Evolutionary conservation across 2,888 invertebrate species (phyloP), one percentile per base, ranked within the genome.

Genomic region (Amphipyra tragopoginis): DNA sequence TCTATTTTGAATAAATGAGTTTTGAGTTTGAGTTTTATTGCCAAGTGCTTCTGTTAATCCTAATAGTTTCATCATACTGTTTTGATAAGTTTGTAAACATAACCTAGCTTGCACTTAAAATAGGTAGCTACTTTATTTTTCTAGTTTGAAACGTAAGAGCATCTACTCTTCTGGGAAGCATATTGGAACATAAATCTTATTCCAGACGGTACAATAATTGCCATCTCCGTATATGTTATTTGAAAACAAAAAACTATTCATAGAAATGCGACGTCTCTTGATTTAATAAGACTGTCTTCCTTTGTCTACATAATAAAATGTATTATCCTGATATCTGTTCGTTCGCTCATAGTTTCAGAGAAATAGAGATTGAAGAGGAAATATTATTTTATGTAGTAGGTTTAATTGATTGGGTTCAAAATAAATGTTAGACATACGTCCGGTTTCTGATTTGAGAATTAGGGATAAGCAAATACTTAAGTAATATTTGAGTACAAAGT

Each of bases 241-340:
- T 57, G 13, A 51, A 55, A 66, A 66, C 21, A 65, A 38, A 43
- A 64, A 68, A 52, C 21, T 65, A 53, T 56, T 42, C 9, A 53
- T 51, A 29, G 51, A 66, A 55, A 55, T 52, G 51, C 36, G 50
- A 50, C 26, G 40, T 55, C 39, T 61, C 50, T 43, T 45, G 49
- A 73, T 61, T 60, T 38, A 67, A 73, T 67, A 67, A 72, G 11
- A 42, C 33, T 26, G 39, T 33, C 34, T 55, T 58, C 29, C 40
- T 44, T 53, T 75, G 33, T 75, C 26, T 33, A 50, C 21, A 15
- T 74, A 21, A 11, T 14, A 29, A 15, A 48, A 51, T 44, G 15
- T 44, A 34, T 52, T 33, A 36, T 42, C 36, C 14, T 55, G 8
- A 8, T 13, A 14, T 36, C 36, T 38, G 42, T 43, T 11, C 42